Base-by-base conservation (phyloP, 2,797 vertebrate genomes). In the Stomatorhinus walkeri region DNA sequence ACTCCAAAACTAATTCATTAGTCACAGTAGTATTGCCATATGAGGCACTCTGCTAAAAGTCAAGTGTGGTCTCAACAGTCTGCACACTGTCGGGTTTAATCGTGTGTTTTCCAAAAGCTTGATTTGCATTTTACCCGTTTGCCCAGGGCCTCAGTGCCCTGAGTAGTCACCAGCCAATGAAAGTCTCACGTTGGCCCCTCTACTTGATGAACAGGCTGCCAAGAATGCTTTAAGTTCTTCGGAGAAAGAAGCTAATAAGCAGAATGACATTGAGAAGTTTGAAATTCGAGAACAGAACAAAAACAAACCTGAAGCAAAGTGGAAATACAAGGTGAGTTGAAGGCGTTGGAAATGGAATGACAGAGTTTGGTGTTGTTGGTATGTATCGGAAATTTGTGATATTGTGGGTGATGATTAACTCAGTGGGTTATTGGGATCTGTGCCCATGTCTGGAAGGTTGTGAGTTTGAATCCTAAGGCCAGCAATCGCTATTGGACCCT, bases 281-380 rank as follows among this genome's bases (percentile, higher is more conserved):
- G 97, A 99, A 94, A 95, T 97, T 86, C 96, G 98, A 92, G 98
- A 99, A 91, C 98, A 98, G 92, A 98, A 97, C 89, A 99, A 99
- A 94, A 98, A 96, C 95, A 98, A 99, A 96, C 97, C 97, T 0
- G 98, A 99, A 95, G 97, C 98, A 24, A 99, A 99, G 90, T 99
- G 98, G 98, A 99, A 99, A 92, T 99, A 99, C 48, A 99, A 99
- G 98, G 98, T 99, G 94, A 93, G 91, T 12, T 40, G 40, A 88
- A 24, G 28, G 61, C 4, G 1, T 68, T n/a, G 52, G 51, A n/a
- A 19, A 85, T 51, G 48, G 54, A 14, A 19, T 64, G 48, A 9
- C 79, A 72, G 28, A 52, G 79, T 85, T 48, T 89, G 90, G 88
- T 46, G 56, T 68, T 87, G 40, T 59, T 87, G 79, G 10, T 54